These are phyloP conservation scores for Platygyra sinensis DNA, from an alignment of 64 coral and sea anemone genomes.

Conservation along the genomic window DNA sequence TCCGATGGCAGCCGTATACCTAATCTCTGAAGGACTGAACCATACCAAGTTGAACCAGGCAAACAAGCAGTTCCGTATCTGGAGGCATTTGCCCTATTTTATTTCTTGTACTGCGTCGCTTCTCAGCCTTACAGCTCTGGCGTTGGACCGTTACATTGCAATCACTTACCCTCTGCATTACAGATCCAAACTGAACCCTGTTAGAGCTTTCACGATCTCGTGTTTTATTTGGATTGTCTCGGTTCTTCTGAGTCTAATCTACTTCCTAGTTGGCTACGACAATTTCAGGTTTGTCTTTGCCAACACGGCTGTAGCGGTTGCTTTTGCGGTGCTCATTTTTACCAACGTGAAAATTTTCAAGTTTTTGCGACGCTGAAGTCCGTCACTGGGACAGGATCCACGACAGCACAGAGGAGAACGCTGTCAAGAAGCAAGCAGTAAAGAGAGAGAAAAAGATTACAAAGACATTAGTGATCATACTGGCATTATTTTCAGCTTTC, in stretches of 20 bases:
- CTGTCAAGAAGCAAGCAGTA: background rate
- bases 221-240: slow-evolving; percentile 69
- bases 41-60: no score
- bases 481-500: background rate
- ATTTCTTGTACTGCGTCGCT: slow-evolving; percentile 83
- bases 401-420: background rate
- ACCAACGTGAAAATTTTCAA: slow-evolving; percentile 56
- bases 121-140: slow-evolving; percentile 74
- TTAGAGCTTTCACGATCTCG: slow-evolving; percentile 32
- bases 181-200: slow-evolving; percentile 43
- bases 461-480: background rate
- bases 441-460: background rate
- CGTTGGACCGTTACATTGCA: slow-evolving; percentile 70
- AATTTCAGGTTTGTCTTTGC: slow-evolving; percentile 70
- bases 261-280: slow-evolving; percentile 78
- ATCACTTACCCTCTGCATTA: slow-evolving; percentile 64
- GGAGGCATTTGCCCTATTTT: slow-evolving; percentile 33
- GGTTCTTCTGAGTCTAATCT: slow-evolving; percentile 55
- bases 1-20: no score
- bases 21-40: no score
- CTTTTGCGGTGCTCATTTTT: slow-evolving; percentile 65
- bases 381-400: background rate
- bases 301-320: slow-evolving; percentile 62
- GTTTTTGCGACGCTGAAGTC: background rate
- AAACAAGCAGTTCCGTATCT: no score